Base-by-base conservation (phyloP, 2,797 vertebrate genomes). In the Clarias fuscus region DNA sequence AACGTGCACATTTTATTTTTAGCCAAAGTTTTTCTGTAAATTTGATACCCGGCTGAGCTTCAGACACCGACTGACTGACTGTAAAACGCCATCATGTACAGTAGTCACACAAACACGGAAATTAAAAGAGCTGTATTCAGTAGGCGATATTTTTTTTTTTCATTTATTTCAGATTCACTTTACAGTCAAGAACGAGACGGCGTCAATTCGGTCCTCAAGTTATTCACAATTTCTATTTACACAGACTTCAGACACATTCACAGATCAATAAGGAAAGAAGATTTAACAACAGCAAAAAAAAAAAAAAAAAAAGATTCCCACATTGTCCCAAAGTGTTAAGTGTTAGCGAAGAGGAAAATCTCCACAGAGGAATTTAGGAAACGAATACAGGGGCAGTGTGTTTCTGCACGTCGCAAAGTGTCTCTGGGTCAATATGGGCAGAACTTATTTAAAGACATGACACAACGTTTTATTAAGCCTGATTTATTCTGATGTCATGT, bases 201-300 rank as follows among this genome's bases (percentile, higher is more conserved):
- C 37, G 1, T 81, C 62, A 11, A 65, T 81, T 81, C 79, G n/a
- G 24, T 81, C 79, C 79, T 81, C 40, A 83, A 86, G 75, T 87
- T 88, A 88, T 89, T 86, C 90, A 90, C 87, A 89, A 86, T 80
- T 87, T 86, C 79, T 87, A 88, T 89, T 86, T 85, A 90, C 87
- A 91, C 86, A 56, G 58, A 86, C 84, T 84, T 86, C 85, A 73
- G 85, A 86, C 88, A 90, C 88, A 87, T 90, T 90, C 87, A 91
- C 88, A 88, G 83, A 86, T 87, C 84, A 72, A 78, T 67, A 75
- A 86, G 1, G 58, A 61, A 62, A 56, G 40, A 58, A 59, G 14
- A 24, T 43, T 0, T 56, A 37, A n/a, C 30, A 78, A 61, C 76
- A 81, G 43, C 43, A 83, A 79, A 72, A 81, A 13, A 86, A 37